Conservation (phyloP, 1,140 invertebrate species). For the Myzus persicae region DNA sequence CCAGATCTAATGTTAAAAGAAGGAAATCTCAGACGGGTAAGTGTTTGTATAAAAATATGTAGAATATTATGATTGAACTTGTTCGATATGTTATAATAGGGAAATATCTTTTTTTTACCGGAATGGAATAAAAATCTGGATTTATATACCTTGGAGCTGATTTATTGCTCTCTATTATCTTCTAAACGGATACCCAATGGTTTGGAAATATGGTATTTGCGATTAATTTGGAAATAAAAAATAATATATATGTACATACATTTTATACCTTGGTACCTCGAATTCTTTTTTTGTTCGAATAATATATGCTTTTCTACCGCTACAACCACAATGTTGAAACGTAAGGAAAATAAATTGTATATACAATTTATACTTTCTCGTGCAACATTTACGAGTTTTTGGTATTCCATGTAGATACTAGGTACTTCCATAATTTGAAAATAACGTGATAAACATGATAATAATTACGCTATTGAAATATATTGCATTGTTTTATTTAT, state of each 20-base stretch:
- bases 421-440: not conserved
- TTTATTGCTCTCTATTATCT: conserved; percentile 41
- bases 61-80: not conserved
- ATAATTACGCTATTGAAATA: not conserved
- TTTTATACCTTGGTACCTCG: not conserved
- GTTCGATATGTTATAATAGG: not conserved
- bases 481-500: not conserved
- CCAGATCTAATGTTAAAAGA: conserved; percentile 70
- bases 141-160: not conserved
- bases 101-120: not conserved
- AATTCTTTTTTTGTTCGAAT: not conserved
- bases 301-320: not conserved
- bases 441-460: not conserved
- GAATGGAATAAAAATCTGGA: not conserved
- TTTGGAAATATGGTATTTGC: conserved; percentile 32
- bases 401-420: not conserved
- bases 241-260: not conserved
- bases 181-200: not conserved
- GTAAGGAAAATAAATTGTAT: not conserved
- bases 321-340: not conserved
- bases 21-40: conserved; percentile 68
- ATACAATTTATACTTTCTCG: not conserved
- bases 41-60: conserved; percentile 60
- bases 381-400: not conserved
- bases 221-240: conserved; percentile 40